A percentile compares a stretch with the other conserved stretches of the same genome.
phyloP scores from a whole-genome alignment of 1,140 invertebrate genomes.

The Riptortus pedestris region DNA sequence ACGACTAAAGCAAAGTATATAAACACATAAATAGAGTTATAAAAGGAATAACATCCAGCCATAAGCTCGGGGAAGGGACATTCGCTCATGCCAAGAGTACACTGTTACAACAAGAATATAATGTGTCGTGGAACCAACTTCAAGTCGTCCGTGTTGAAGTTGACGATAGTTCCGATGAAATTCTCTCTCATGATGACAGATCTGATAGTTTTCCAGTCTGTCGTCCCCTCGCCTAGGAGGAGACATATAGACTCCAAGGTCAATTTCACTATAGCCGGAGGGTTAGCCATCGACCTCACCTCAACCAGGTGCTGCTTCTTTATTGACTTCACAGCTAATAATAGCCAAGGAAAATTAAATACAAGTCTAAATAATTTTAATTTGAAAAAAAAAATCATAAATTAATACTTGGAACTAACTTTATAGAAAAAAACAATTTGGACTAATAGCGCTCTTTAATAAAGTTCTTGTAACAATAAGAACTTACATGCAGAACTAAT shows the following conservation, averaged over 20 bases:
- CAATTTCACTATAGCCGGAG: constrained; percentile 92
- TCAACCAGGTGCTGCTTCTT: constrained; percentile 99
- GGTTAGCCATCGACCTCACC: constrained; percentile 94
- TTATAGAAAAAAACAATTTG: neutral
- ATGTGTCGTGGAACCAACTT: constrained; percentile 59
- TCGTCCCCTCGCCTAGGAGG: constrained; percentile 91
- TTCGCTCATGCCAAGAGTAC: neutral
- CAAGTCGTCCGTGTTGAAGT: constrained; percentile 96
- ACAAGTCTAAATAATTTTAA: neutral
- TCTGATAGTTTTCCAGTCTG: constrained; percentile 97
- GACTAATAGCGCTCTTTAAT: too few relatives aligned
- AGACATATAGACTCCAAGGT: constrained; percentile 97
- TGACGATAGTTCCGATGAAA: constrained; percentile 98
- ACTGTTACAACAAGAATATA: neutral
- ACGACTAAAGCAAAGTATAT: too few relatives aligned
- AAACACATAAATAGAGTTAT: too few relatives aligned
- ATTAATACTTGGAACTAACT: neutral
- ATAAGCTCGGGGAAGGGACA: neutral
- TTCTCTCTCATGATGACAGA: constrained; percentile 97
- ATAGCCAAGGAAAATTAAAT: neutral
- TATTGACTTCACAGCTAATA: constrained; percentile 93
- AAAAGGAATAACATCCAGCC: neutral
- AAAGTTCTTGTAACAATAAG: too few relatives aligned
- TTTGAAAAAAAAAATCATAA: neutral
- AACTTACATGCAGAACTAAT: too few relatives aligned